Evolutionary conservation across 2,888 invertebrate species (phyloP).

Genomic region (Smittia sp.): DNA sequence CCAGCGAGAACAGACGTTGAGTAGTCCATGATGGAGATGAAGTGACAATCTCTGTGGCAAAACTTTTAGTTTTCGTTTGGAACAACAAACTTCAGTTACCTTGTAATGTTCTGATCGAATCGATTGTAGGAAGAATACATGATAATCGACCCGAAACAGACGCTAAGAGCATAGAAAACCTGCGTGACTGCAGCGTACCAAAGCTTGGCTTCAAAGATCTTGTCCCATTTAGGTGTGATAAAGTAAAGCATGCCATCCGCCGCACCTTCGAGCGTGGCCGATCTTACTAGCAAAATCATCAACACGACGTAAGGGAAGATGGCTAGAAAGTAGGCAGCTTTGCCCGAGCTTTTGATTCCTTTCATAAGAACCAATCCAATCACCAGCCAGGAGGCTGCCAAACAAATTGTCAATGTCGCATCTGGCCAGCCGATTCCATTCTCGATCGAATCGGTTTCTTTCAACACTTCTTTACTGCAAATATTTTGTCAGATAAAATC

Average conservation of each 20-base stretch:
- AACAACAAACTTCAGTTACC: conserved; percentile 48
- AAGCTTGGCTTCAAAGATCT: conserved; percentile 56
- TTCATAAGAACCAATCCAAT: conserved; percentile 57
- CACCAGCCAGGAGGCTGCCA: conserved; percentile 56
- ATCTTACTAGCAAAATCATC: conserved; percentile 59
- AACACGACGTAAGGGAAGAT: conserved; percentile 65
- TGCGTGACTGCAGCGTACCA: conserved; percentile 66
- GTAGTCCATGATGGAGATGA: conserved; percentile 59
- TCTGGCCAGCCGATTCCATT: conserved; percentile 59
- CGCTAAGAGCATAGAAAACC: conserved; percentile 63
- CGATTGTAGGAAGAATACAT: conserved; percentile 63
- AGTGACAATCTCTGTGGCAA: conserved; percentile 55
- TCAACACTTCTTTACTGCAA: conserved; percentile 56
- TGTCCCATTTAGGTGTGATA: conserved; percentile 63
- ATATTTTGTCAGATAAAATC: neutral
- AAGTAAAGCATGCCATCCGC: conserved; percentile 62
- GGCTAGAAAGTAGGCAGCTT: conserved; percentile 69
- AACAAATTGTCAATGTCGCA: conserved; percentile 56
- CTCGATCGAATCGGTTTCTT: conserved; percentile 54
- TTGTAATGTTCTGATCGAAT: conserved; percentile 60
- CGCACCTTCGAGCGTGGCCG: conserved; percentile 62
- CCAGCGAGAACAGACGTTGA: conserved; percentile 59
- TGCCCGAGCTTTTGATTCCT: conserved; percentile 61
- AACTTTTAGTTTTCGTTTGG: neutral
- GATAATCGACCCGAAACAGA: conserved; percentile 62